Base-by-base conservation (phyloP, 2,113 vertebrate species). In the Oostethus manadensis region DNA sequence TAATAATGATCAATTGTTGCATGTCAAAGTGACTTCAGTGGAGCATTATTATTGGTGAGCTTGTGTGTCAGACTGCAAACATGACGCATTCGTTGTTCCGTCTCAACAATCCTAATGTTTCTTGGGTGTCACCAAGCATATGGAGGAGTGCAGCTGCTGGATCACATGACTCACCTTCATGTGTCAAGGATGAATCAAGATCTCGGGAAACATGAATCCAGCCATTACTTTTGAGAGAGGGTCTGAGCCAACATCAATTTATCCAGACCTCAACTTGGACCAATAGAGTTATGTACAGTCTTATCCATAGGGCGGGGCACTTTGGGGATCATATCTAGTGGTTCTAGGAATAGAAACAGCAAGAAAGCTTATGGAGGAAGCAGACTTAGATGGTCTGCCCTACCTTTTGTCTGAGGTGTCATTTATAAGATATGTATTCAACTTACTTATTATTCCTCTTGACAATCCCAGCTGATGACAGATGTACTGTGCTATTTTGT, bases 321-420 rank as follows among this genome's bases (percentile, higher is more conserved):
- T 62, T 58, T 54, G 23, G 63, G 70, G 73, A 78, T 83, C 82
- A 68, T 67, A 81, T 86, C 81, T 74, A 58, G 18, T 14, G 48
- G 50, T 38, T 66, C 78, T 82, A 89, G 80, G 79, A 88, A 86
- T 88, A 87, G 85, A 73, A 60, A 61, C 67, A 56, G 62, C 62
- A 68, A 20, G 71, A 54, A 55, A 71, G 80, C 75, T 79, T 73
- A 76, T 78, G 73, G 77, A 76, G 75, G 66, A 79, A 71, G 69
- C 62, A 23, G 43, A 50, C 42, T 47, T 49, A 70, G 60, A 73
- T 74, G 43, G 64, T 50, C 51, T 44, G 20, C 66, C 61, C 38
- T 20, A 42, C 46, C 44, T 40, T 66, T 62, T 76, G 72, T 76
- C 60, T 61, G 54, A 73, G 63, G 63, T 66, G 58, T 56, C 6